Evolutionary conservation across 2,888 invertebrate species (phyloP).

Genomic region (Epirrhoe alternata): DNA sequence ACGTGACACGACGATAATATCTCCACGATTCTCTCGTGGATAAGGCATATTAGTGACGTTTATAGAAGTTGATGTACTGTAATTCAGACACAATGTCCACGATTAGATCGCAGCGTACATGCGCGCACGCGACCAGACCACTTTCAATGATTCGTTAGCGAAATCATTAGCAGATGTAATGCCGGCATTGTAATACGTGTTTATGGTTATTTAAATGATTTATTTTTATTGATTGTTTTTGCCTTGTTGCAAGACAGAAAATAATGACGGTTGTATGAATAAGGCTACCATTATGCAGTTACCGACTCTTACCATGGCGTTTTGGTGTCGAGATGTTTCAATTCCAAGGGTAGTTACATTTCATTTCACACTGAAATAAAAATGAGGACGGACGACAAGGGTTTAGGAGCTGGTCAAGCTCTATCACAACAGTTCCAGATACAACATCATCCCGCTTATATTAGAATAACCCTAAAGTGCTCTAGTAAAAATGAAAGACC

Average conservation of each 20-base stretch:
- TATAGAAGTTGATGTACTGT: conserved; percentile 8
- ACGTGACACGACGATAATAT: no score
- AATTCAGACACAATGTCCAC: conserved; percentile 27
- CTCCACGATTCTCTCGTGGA: not conserved
- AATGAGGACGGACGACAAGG: no score
- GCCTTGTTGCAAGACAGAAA: conserved; percentile 84
- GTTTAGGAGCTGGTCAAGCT: no score
- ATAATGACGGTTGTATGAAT: conserved; percentile 81
- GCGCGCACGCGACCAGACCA: conserved; percentile 81
- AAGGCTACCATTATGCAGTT: conserved; percentile 75
- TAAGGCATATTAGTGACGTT: not conserved
- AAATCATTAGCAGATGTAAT: conserved; percentile 85
- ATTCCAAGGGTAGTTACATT: no score
- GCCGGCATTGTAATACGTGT: conserved; percentile 83
- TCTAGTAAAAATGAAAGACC: no score
- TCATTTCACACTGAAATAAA: not conserved
- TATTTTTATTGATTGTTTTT: conserved; percentile 85
- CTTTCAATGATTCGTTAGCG: conserved; percentile 85
- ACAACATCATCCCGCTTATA: no score
- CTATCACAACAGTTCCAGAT: no score
- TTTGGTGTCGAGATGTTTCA: not conserved
- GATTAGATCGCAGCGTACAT: conserved; percentile 65
- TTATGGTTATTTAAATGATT: conserved; percentile 86
- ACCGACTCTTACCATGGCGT: conserved; percentile 11
- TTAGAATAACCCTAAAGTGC: no score